Percentiles rank a stretch among this genome's conserved stretches.
phyloP scores from a whole-genome alignment of 1,140 invertebrate genomes.

The Drosophila tani region DNA sequence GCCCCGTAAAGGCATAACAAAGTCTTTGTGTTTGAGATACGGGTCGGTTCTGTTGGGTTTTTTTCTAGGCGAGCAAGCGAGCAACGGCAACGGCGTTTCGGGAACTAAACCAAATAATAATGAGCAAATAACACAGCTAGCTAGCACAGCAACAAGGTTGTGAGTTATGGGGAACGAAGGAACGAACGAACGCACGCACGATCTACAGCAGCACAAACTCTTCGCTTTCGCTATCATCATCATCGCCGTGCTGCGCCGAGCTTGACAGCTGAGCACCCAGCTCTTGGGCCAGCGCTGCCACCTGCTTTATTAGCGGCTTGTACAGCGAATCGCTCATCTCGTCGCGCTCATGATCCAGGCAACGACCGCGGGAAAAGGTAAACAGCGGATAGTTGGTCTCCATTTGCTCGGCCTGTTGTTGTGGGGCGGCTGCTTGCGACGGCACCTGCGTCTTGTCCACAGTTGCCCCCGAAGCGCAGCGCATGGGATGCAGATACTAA shows the following conservation, averaged over 20 bases:
- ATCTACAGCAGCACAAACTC: constrained; percentile 88
- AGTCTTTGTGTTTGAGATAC: constrained; percentile 81
- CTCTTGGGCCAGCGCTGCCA: constrained; percentile 86
- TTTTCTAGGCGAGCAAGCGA: constrained; percentile 65
- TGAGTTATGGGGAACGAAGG: constrained; percentile 2
- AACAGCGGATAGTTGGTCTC: constrained; percentile 92
- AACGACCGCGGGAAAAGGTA: constrained; percentile 90
- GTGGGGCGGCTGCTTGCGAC: constrained; percentile 20
- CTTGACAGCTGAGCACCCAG: constrained; percentile 32
- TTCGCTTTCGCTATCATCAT: constrained; percentile 90
- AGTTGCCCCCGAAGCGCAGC: constrained; percentile 75
- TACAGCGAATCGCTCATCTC: constrained; percentile 85
- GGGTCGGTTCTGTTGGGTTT: constrained; percentile 49
- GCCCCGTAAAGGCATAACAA: constrained; percentile 67
- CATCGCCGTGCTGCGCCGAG: constrained; percentile 84
- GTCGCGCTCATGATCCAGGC: constrained; percentile 86
- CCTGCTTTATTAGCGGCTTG: constrained; percentile 86
- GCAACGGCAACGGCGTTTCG: constrained; percentile 54
- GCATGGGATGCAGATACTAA: constrained; percentile 88
- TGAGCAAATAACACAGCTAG: constrained; percentile 69
- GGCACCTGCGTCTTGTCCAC: constrained; percentile 46
- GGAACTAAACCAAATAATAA: constrained; percentile 53
- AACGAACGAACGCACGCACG: neutral
- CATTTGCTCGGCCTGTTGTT: constrained; percentile 73
- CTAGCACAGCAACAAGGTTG: constrained; percentile 41